phyloP scores from a whole-genome alignment of 1,140 invertebrate species.

The Hyphantria cunea region DNA sequence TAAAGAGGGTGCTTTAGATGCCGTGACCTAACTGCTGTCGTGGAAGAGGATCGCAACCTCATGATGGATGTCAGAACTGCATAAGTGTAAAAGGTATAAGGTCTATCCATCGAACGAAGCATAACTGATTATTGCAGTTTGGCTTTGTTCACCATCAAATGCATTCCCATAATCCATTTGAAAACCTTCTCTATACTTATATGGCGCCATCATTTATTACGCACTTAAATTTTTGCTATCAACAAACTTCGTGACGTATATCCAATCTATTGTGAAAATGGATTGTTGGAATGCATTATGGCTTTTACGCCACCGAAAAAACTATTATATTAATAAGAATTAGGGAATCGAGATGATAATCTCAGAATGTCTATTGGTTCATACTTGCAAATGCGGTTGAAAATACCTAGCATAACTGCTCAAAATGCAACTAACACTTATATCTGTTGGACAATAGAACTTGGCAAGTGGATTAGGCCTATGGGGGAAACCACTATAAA shows the following conservation, averaged over 20 bases:
- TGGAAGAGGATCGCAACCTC: too few species aligned
- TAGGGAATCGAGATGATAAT: too few species aligned
- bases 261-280: background rate
- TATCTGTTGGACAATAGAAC: too few species aligned
- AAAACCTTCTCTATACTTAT: background rate
- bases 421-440: too few species aligned
- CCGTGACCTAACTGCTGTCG: too few species aligned
- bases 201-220: too few species aligned
- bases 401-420: too few species aligned
- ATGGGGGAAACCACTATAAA: conserved; percentile 29
- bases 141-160: conserved; percentile 21
- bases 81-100: conserved; percentile 18
- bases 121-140: conserved; percentile 24
- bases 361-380: too few species aligned
- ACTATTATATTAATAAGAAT: background rate
- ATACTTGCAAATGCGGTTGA: too few species aligned
- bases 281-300: background rate
- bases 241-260: too few species aligned
- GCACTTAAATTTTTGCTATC: background rate
- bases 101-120: conserved; percentile 11
- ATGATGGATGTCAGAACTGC: background rate
- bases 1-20: too few species aligned
- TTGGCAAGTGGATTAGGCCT: conserved; percentile 22
- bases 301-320: background rate
- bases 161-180: conserved; percentile 13